Conservation (phyloP, 2,113 vertebrate species). For the Corynorhinus townsendii region DNA sequence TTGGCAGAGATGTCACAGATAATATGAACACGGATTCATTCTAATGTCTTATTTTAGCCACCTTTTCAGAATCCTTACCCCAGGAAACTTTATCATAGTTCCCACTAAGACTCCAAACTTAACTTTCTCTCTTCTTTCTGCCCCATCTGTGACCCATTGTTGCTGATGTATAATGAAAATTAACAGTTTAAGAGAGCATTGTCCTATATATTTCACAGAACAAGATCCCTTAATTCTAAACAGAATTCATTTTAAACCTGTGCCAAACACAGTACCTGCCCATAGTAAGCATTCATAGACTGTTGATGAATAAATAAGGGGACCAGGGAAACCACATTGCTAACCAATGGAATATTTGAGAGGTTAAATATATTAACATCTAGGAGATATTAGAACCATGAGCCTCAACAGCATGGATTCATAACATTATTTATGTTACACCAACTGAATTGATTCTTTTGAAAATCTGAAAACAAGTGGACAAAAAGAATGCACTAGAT, state of each 20-base stretch:
- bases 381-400: neutral
- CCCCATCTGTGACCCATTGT: neutral
- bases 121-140: neutral
- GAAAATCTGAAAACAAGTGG: conserved; percentile 30
- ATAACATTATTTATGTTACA: conserved; percentile 18
- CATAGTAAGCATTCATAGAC: neutral
- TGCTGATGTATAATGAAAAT: neutral
- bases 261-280: neutral
- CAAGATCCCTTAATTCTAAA: neutral
- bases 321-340: neutral
- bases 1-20: neutral
- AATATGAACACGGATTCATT: neutral
- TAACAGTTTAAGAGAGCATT: neutral
- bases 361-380: neutral
- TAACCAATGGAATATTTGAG: neutral
- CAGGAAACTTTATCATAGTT: neutral
- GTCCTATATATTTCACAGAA: neutral
- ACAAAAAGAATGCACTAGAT: neutral
- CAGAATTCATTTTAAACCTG: neutral
- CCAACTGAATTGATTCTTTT: conserved; percentile 33
- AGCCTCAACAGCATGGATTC: neutral
- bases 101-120: neutral
- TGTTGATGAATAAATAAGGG: neutral
- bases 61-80: neutral
- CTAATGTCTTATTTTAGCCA: neutral